Conservation (phyloP, 2,113 vertebrate species). For the Tenrec ecaudatus region DNA sequence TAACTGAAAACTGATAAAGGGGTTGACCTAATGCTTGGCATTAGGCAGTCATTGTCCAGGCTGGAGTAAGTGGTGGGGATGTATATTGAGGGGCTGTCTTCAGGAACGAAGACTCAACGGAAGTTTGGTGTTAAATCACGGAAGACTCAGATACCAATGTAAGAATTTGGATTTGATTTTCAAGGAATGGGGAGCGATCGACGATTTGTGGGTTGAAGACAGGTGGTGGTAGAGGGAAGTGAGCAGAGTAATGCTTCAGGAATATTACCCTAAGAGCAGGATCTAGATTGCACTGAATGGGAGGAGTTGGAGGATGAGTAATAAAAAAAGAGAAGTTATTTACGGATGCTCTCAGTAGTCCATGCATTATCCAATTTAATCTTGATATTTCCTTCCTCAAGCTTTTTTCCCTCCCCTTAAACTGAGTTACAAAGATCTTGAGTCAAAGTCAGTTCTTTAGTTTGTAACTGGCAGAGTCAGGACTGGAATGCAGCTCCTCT, state of each 20-base stretch:
- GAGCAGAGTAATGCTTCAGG: too few relatives aligned
- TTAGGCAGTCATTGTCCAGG: not conserved
- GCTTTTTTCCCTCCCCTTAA: not conserved
- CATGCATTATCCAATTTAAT: not conserved
- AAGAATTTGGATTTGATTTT: conserved; percentile 24
- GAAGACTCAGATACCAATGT: not conserved
- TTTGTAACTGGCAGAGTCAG: conserved; percentile 8
- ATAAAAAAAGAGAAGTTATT: not conserved
- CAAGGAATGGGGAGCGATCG: not conserved
- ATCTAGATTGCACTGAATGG: not conserved
- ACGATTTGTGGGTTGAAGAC: not conserved
- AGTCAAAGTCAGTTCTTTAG: not conserved
- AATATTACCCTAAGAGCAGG: too few relatives aligned
- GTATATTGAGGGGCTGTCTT: not conserved
- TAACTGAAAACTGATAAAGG: too few relatives aligned
- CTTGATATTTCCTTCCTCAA: not conserved
- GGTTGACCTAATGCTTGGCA: not conserved
- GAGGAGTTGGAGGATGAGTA: not conserved
- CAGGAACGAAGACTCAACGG: not conserved
- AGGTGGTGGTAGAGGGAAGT: not conserved
- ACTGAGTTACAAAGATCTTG: conserved; percentile 31
- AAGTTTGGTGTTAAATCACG: not conserved
- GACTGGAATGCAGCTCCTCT: not conserved
- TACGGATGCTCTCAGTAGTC: not conserved
- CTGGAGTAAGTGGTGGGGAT: not conserved